Percentiles rank a stretch among this genome's conserved stretches.
Evolutionary conservation across 2,888 invertebrate genomes (phyloP).

Genomic region (Diarsia rubi): DNA sequence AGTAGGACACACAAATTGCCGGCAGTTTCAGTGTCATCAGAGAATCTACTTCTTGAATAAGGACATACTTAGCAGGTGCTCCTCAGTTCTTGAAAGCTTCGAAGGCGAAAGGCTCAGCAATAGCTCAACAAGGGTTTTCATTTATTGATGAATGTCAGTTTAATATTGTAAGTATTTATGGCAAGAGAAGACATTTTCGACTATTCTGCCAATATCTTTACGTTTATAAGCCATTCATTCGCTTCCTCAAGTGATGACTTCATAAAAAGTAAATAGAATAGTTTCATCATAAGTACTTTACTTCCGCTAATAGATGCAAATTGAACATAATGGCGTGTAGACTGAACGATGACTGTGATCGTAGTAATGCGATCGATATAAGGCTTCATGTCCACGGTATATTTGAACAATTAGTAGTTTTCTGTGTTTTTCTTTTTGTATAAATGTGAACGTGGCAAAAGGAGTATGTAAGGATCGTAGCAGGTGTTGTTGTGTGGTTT

Average conservation of each 20-base stretch:
- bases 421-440: no score
- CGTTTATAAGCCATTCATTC: neutral
- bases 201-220: neutral
- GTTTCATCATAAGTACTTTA: constrained; percentile 26
- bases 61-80: neutral
- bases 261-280: constrained; percentile 8
- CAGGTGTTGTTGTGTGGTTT: no score
- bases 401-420: neutral
- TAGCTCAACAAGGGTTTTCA: neutral
- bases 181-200: neutral
- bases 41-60: neutral
- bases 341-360: constrained; percentile 30
- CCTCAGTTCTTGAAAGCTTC: neutral
- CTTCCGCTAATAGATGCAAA: constrained; percentile 50
- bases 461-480: no score
- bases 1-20: constrained; percentile 17
- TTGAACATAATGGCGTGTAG: constrained; percentile 26
- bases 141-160: neutral
- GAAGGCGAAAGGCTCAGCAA: neutral
- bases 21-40: constrained; percentile 1
- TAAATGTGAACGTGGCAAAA: no score
- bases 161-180: neutral
- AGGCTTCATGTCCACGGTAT: constrained; percentile 1
- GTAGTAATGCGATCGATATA: constrained; percentile 19
- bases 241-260: constrained; percentile 14